Percentiles rank a stretch among this genome's conserved stretches.
These are phyloP conservation scores for Otis tarda DNA, from an alignment of 2,113 vertebrate species.

Conservation along the genomic window DNA sequence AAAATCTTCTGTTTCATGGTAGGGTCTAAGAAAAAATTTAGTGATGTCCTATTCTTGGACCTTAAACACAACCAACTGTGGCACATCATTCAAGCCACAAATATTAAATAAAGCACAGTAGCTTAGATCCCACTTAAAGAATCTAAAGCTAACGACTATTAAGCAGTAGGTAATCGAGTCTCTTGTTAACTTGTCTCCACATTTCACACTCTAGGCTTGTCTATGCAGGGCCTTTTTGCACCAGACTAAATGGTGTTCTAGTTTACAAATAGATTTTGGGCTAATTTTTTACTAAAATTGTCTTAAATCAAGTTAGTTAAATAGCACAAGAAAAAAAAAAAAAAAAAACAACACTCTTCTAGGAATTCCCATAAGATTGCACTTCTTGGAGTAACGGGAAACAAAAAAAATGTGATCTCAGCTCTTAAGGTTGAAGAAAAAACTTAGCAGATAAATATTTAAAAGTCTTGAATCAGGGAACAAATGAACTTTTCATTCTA, in stretches of 20 bases:
- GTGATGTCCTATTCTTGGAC: neutral
- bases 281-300: neutral
- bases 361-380: neutral
- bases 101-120: neutral
- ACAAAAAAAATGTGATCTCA: neutral
- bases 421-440: neutral
- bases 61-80: neutral
- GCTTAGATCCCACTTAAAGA: neutral
- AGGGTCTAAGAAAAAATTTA: neutral
- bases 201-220: neutral
- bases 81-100: neutral
- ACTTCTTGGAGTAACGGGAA: neutral
- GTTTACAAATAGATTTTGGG: neutral
- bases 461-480: neutral
- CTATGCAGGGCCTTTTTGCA: neutral
- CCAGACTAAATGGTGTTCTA: neutral
- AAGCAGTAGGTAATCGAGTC: neutral
- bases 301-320: neutral
- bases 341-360: too few relatives aligned
- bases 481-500: neutral
- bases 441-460: neutral
- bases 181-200: neutral
- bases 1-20: neutral
- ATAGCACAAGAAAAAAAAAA: neutral
- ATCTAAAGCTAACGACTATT: neutral